Evolutionary conservation across 2,888 invertebrate species (phyloP).

Genomic region (Drosophila austrosaltans): DNA sequence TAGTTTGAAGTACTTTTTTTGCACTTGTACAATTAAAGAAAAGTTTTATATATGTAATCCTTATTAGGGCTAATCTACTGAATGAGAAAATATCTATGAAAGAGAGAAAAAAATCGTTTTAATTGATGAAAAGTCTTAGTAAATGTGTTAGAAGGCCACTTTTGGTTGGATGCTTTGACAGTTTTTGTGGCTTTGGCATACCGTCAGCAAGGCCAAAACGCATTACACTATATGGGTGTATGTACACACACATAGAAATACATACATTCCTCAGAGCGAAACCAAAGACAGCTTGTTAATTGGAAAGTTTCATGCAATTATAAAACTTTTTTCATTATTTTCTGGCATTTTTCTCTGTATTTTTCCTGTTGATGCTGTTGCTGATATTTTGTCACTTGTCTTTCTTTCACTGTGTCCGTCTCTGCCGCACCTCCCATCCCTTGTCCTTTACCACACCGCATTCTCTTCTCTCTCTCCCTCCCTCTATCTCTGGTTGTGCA

Average conservation of each 20-base stretch:
- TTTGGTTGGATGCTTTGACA: constrained; percentile 23
- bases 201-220: constrained; percentile 22
- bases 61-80: background rate
- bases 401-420: constrained; percentile 6
- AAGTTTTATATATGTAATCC: too few relatives aligned
- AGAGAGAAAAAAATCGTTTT: background rate
- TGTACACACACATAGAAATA: background rate
- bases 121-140: background rate
- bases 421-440: background rate
- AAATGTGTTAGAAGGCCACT: constrained; percentile 6
- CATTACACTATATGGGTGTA: constrained; percentile 35
- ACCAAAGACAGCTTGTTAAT: constrained; percentile 74
- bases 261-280: constrained; percentile 25
- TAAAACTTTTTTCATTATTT: constrained; percentile 79
- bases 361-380: constrained; percentile 23
- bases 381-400: constrained; percentile 63
- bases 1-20: too few relatives aligned
- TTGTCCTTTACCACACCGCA: background rate
- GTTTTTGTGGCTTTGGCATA: constrained; percentile 37
- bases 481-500: constrained; percentile 28
- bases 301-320: constrained; percentile 78
- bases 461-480: background rate
- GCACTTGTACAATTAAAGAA: too few relatives aligned
- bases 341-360: constrained; percentile 57
- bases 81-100: background rate